phyloP scores from a whole-genome alignment of 2,113 vertebrate genomes.

The Phoxinus phoxinus region DNA sequence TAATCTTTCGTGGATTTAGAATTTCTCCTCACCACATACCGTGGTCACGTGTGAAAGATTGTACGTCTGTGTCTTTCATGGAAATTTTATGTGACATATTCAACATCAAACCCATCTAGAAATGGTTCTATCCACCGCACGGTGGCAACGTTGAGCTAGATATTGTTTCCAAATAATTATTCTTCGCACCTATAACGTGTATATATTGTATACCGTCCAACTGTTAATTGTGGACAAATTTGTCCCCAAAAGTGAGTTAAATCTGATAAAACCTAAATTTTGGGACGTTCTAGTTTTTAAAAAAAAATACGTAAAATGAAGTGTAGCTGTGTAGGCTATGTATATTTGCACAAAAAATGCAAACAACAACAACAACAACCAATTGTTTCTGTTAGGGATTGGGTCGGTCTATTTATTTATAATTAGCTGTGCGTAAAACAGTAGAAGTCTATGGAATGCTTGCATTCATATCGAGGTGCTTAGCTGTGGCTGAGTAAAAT shows the following conservation, averaged over 20 bases:
- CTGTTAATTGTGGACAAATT: background rate
- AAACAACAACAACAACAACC: background rate
- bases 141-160: conserved; percentile 31
- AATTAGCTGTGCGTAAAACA: background rate
- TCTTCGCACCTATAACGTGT: background rate
- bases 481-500: background rate
- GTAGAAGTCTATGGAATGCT: background rate
- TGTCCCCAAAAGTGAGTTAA: background rate
- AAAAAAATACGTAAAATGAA: background rate
- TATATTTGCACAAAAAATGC: background rate
- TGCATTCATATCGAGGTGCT: background rate
- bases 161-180: background rate
- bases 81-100: background rate
- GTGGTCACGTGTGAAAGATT: background rate
- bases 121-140: conserved; percentile 16
- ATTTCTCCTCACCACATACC: background rate
- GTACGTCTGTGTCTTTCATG: background rate
- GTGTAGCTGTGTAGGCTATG: background rate
- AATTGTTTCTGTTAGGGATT: background rate
- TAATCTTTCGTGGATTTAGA: background rate
- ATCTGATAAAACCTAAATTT: background rate
- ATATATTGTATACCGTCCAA: background rate
- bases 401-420: background rate
- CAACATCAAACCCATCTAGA: background rate
- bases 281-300: background rate